Evolutionary conservation across 2,888 invertebrate genomes (phyloP).

Genomic region (Synanthedon myopaeformis): DNA sequence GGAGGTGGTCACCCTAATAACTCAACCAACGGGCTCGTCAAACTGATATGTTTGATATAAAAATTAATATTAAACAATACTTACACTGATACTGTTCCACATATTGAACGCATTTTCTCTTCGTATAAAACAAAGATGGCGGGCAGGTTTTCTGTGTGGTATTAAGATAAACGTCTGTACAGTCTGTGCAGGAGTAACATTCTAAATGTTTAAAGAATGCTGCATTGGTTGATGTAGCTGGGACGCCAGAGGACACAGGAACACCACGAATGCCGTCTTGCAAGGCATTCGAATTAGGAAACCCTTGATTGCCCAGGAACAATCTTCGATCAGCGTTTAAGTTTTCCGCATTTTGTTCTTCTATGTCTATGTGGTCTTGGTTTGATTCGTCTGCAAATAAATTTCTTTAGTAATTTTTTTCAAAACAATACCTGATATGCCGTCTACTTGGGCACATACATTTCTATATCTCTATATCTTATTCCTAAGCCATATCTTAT

Average conservation of each 20-base stretch:
- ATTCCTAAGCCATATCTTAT: no score
- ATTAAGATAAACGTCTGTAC: constrained; percentile 19
- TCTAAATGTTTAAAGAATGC: constrained; percentile 9
- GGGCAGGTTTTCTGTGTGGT: constrained; percentile 33
- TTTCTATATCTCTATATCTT: no score
- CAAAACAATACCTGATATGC: no score
- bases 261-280: neutral
- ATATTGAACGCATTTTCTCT: constrained; percentile 36
- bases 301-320: no score
- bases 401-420: neutral
- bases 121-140: constrained; percentile 17
- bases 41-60: no score
- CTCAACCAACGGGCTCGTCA: no score
- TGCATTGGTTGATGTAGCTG: neutral
- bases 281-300: no score
- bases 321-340: no score
- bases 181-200: constrained; percentile 41
- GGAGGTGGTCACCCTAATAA: no score
- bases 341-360: neutral
- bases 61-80: constrained; percentile 4
- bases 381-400: neutral
- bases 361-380: neutral
- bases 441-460: no score
- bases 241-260: neutral
- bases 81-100: constrained; percentile 38